Evolutionary conservation across 92 coral and sea anemone species (phyloP), one percentile per base, ranked within the genome.

Genomic region (Umimayanthus kanabou): DNA sequence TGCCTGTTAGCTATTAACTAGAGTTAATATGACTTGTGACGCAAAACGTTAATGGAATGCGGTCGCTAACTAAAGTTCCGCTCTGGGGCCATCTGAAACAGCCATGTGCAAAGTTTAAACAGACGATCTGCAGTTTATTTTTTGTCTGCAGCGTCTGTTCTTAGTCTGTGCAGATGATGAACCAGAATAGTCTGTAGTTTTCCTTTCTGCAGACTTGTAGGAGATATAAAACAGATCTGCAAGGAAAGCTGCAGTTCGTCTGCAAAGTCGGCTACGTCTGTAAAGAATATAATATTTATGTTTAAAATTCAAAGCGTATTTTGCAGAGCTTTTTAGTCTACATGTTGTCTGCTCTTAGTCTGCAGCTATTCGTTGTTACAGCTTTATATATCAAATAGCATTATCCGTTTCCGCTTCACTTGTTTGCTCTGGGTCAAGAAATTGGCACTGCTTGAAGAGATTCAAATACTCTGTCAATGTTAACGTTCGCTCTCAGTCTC

Each of bases 11-110:
- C 43, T 39, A 39, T 39, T 76, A 73, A 73, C 78, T 33, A 28
- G 73, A 72, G 25, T 2, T 28, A 72, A 26, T 14, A 49, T 49
- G 8, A 1, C 57, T 15, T 9, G 37, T 67, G 10, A 72, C 50
- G 55, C 37, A 28, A 76, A 4, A 2, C 16, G 50, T 37, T 18
- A 37, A 76, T 40, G n/a, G 80, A 39, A 18, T 50, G 80, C 55
- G 80, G 50, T 76, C 80, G 50, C 80, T 76, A 76, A 76, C 53
- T 76, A 39, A 76, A 76, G n/a, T 76, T 76, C 80, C 26, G 55
- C 55, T 76, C 53, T 76, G 26, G 80, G 50, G 22, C 47, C 4
- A 4, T 76, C 53, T 76, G 57, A 76, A 76, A 76, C 26, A 0
- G 9, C 50, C 55, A 23, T 76, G 80, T 16, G n/a, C 71, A 47